Evolutionary conservation across 2,888 invertebrate genomes (phyloP), one percentile per base, ranked within the genome.

Genomic region (Ophion slaviceki): DNA sequence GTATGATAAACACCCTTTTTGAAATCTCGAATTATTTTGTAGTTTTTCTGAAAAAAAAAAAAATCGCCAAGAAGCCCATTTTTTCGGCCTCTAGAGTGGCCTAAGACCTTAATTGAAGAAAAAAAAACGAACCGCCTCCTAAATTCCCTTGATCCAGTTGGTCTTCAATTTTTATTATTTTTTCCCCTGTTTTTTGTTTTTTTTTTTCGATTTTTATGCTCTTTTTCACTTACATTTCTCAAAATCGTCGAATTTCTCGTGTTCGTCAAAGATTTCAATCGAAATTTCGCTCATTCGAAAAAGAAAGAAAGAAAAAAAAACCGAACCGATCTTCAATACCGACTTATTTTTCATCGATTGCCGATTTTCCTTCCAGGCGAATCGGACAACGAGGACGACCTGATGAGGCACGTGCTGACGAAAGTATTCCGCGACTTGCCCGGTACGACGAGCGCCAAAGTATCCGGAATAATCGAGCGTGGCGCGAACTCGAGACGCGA

Each of bases 341-440:
- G 14, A 17, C 4, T 14, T 53, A 17, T 53, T 53, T 53, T 20
- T 3, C 0, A 20, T 74, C 57, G 14, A 45, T 66, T 57, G 14
- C 6, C 17, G 4, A 14, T 14, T 71, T 79, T 78, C 36, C 79
- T 74, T 70, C 0, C 80, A 93, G 93, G 90, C 10, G 92, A 91
- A 36, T 91, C 91, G 5, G 92, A 92, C 45, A 90, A 87, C 85
- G 93, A 93, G 17, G 93, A 93, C 64, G 92, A 93, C 57, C 67
- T 92, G 68, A 91, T 92, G 87, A 91, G 91, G 24, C 91, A 93
- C 82, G 92, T 93, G 1, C 68, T 93, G 8, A 88, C 89, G 0
- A 92, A 92, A 85, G 92, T 93, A 6, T 93, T 93, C 72, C 89
- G 92, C 82, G 91, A 93, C 70, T 88, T 93, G 4, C 93, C 93